Percentiles rank a stretch among this genome's conserved stretches.
These are phyloP conservation scores for Epizoanthus fatuus DNA, from an alignment of 92 coral and sea anemone genomes.

Conservation along the genomic window DNA sequence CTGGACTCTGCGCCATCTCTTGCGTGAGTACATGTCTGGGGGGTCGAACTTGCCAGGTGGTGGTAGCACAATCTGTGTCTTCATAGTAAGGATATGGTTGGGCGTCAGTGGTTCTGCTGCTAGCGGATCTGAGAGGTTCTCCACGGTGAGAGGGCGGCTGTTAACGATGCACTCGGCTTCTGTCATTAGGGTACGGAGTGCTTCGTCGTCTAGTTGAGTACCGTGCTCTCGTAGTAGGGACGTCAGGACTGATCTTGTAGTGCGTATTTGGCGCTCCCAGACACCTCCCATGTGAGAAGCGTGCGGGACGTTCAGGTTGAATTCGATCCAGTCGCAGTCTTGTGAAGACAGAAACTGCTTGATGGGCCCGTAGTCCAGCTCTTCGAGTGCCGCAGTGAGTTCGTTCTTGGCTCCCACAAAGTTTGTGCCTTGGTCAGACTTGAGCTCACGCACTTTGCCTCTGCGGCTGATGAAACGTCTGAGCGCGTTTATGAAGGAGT, in stretches of 20 bases:
- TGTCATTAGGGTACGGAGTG: no score
- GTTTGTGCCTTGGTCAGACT: constrained; percentile 29
- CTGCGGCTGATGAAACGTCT: constrained; percentile 25
- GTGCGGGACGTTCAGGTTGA: constrained; percentile 37
- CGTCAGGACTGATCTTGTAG: no score
- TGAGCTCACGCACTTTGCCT: constrained; percentile 15
- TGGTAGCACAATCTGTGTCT: constrained; percentile 19
- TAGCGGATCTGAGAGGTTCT: not conserved
- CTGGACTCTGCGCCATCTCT: constrained; percentile 15
- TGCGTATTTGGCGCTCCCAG: no score
- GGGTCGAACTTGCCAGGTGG: constrained; percentile 15
- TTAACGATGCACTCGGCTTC: no score
- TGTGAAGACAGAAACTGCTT: constrained; percentile 34
- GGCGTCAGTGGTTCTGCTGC: constrained; percentile 18
- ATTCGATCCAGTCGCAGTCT: constrained; percentile 61
- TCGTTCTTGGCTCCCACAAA: constrained; percentile 33
- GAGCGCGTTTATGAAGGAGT: not conserved
- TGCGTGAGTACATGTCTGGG: constrained; percentile 19
- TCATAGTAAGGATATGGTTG: constrained; percentile 20
- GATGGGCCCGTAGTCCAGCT: not conserved
- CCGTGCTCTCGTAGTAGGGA: no score
- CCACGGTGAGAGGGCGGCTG: no score
- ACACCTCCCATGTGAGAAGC: no score
- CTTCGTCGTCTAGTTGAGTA: no score
- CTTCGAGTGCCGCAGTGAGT: constrained; percentile 14